Evolutionary conservation across 2,113 vertebrate genomes (phyloP).

Genomic region (Pseudonaja textilis): DNA sequence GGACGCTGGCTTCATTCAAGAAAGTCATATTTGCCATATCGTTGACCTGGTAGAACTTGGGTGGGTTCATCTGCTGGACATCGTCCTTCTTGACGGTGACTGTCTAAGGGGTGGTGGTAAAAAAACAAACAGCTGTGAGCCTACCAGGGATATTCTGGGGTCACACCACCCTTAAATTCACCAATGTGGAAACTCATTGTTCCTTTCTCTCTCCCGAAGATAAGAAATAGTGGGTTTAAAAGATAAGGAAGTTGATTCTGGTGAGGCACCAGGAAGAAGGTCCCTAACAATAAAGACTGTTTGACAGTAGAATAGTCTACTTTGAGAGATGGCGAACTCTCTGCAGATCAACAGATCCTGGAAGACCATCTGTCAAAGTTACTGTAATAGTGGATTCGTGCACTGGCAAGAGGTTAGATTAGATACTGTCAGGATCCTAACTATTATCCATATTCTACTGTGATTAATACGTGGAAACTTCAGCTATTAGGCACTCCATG

Average conservation of each 20-base stretch:
- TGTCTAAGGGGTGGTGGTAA: not conserved
- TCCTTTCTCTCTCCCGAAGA: not conserved
- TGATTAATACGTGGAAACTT: not conserved
- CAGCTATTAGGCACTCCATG: not conserved
- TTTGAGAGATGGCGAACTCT: not conserved
- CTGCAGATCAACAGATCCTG: not conserved
- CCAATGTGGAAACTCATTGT: not conserved
- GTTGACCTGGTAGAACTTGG: conserved; percentile 37
- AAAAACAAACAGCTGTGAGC: not conserved
- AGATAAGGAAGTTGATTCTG: not conserved
- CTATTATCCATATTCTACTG: not conserved
- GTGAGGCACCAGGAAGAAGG: not conserved
- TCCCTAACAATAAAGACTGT: not conserved
- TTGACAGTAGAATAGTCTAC: not conserved
- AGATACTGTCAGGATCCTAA: not conserved
- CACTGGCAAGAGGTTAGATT: not conserved
- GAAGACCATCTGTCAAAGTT: not conserved
- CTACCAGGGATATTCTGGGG: not conserved
- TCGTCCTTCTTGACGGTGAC: conserved; percentile 43
- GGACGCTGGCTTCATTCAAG: conserved; percentile 41
- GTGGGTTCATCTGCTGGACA: conserved; percentile 49
- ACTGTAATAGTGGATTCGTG: not conserved
- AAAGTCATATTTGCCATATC: conserved; percentile 56
- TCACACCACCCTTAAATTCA: not conserved
- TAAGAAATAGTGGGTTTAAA: not conserved